phyloP scores from a whole-genome alignment of 1,140 invertebrate species.

The Anoplophora glabripennis region DNA sequence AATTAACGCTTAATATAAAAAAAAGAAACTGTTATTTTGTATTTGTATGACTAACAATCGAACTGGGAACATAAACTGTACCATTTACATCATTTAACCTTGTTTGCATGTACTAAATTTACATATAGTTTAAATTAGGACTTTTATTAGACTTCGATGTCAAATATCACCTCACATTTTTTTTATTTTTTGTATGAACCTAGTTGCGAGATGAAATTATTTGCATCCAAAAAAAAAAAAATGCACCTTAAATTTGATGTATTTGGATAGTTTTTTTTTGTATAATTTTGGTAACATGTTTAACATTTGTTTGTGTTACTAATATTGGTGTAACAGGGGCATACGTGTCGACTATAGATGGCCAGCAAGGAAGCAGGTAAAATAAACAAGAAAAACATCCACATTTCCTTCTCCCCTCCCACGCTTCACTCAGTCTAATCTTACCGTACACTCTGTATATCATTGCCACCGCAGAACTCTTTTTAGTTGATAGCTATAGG shows the following conservation, averaged over 20 bases:
- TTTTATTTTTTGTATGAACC: too few relatives aligned
- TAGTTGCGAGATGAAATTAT: too few relatives aligned
- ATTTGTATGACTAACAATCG: too few relatives aligned
- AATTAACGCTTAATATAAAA: too few relatives aligned
- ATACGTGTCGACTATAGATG: constrained; percentile 10
- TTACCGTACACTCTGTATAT: constrained; percentile 6
- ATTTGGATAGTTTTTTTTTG: background rate
- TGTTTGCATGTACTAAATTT: too few relatives aligned
- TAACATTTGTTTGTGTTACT: background rate
- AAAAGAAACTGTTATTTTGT: too few relatives aligned
- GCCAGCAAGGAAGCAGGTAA: constrained; percentile 27
- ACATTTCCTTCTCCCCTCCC: constrained; percentile 7
- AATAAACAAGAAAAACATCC: constrained; percentile 4
- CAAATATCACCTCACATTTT: too few relatives aligned
- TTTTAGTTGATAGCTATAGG: constrained; percentile 4
- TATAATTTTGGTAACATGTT: background rate
- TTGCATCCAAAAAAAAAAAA: too few relatives aligned
- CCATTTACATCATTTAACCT: too few relatives aligned
- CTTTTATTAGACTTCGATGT: too few relatives aligned
- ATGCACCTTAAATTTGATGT: background rate
- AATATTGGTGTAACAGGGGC: background rate
- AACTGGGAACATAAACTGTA: too few relatives aligned
- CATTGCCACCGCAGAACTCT: constrained; percentile 14
- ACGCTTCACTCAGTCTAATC: constrained; percentile 16
- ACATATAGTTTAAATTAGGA: too few relatives aligned